Evolutionary conservation across 2,888 invertebrate species (phyloP).

Genomic region (Clitarchus hookeri): DNA sequence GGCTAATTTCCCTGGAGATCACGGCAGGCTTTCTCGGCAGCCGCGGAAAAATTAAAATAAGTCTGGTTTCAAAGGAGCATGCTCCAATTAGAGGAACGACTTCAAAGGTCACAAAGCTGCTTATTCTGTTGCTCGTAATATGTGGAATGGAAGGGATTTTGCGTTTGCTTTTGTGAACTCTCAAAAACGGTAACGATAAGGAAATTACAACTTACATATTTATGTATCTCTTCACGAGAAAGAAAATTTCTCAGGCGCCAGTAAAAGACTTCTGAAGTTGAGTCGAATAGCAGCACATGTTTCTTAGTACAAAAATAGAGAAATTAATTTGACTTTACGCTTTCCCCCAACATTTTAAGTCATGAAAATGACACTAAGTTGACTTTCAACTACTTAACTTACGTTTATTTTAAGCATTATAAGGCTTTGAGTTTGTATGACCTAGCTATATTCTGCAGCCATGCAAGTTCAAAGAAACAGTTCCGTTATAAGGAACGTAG

Average conservation of each 20-base stretch:
- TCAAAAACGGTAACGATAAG: not conserved
- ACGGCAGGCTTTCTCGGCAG: not conserved
- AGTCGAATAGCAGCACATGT: not conserved
- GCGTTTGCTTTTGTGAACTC: not conserved
- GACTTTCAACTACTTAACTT: too few relatives aligned
- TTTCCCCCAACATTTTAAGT: too few relatives aligned
- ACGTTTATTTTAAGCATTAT: too few relatives aligned
- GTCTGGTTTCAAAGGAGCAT: not conserved
- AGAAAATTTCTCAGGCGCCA: not conserved
- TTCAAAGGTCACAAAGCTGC: conserved; percentile 2
- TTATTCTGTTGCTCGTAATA: conserved; percentile 14
- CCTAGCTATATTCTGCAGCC: too few relatives aligned
- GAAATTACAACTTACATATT: not conserved
- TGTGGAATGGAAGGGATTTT: not conserved
- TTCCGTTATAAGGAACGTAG: too few relatives aligned
- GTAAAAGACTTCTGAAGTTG: too few relatives aligned
- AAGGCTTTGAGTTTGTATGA: too few relatives aligned
- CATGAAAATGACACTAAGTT: too few relatives aligned
- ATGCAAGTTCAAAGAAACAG: too few relatives aligned
- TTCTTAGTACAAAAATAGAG: not conserved
- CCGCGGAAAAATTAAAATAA: not conserved
- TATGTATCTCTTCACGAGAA: not conserved
- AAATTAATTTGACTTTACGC: too few relatives aligned
- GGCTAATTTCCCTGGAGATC: not conserved
- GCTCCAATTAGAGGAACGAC: not conserved